These are phyloP conservation scores for Caenorhabditis sp. DNA, from an alignment of 2,888 invertebrate genomes.

Conservation along the genomic window DNA sequence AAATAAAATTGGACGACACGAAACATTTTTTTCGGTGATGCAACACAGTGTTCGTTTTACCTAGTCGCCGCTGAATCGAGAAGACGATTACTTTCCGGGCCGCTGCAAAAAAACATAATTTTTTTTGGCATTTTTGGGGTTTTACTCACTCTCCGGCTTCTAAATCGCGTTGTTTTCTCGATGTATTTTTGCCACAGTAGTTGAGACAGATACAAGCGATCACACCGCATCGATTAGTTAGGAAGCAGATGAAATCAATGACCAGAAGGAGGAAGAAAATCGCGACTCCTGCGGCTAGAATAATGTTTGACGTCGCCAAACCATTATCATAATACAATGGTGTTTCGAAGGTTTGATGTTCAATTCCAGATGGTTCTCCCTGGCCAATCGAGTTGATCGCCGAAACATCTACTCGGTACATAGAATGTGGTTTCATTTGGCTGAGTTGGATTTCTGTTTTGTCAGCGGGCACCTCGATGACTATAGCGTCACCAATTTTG, in stretches of 20 bases:
- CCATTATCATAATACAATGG: slow-evolving; percentile 20
- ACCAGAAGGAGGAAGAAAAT: slow-evolving; percentile 80
- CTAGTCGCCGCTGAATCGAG: slow-evolving; percentile 26
- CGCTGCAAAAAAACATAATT: slow-evolving; percentile 17
- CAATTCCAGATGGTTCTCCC: slow-evolving; percentile 81
- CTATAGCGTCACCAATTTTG: slow-evolving; percentile 7
- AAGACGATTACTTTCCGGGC: slow-evolving; percentile 29
- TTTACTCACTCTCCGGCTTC: slow-evolving; percentile 46
- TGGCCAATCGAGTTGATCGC: slow-evolving; percentile 87
- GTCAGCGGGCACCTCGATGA: slow-evolving; percentile 23
- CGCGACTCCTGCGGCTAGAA: slow-evolving; percentile 10
- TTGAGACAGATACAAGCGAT: slow-evolving; percentile 71
- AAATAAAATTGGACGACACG: slow-evolving; percentile 1
- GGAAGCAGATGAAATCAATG: slow-evolving; percentile 85
- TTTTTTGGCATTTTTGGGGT: not conserved
- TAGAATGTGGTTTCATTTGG: slow-evolving; percentile 80
- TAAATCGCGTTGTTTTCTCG: slow-evolving; percentile 37
- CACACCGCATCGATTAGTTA: slow-evolving; percentile 76
- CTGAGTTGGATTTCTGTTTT: slow-evolving; percentile 40
- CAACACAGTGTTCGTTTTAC: too few species aligned
- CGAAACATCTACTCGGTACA: slow-evolving; percentile 83
- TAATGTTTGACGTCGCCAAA: not conserved
- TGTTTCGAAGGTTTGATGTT: slow-evolving; percentile 73
- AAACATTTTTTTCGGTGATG: too few species aligned
- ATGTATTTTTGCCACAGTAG: slow-evolving; percentile 49